Conservation (phyloP, 2,113 vertebrate species). For the Synodontis membranacea region DNA sequence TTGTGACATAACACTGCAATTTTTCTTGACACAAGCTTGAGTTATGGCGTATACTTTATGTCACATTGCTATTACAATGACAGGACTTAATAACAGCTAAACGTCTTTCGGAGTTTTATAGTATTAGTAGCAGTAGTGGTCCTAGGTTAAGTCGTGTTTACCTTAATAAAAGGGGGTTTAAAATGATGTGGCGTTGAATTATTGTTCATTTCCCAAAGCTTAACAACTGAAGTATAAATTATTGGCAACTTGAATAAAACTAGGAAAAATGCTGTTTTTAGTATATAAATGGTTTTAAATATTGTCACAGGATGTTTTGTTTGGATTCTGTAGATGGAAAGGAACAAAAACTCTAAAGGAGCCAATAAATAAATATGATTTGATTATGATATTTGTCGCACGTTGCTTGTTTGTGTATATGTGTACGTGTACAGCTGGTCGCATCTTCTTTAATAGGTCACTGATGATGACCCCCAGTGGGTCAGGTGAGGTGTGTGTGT, state of each 20-base stretch:
- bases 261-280: neutral
- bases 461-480: neutral
- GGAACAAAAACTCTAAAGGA: neutral
- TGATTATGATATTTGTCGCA: neutral
- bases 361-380: neutral
- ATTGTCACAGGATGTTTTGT: neutral
- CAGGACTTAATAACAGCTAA: neutral
- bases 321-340: neutral
- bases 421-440: neutral
- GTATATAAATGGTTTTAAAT: neutral
- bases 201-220: neutral
- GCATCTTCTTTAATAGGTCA: neutral
- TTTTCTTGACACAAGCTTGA: neutral
- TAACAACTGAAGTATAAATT: neutral
- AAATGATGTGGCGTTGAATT: neutral
- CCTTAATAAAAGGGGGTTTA: neutral
- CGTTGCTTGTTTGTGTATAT: neutral
- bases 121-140: neutral
- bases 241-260: neutral
- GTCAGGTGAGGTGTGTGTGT: neutral
- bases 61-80: neutral
- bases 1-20: neutral
- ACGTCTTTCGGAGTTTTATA: neutral
- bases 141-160: neutral
- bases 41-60: neutral